These are phyloP conservation scores for Beroe forskalii DNA, from an alignment of 37 sponge, comb jelly and placozoan genomes.

Conservation along the genomic window DNA sequence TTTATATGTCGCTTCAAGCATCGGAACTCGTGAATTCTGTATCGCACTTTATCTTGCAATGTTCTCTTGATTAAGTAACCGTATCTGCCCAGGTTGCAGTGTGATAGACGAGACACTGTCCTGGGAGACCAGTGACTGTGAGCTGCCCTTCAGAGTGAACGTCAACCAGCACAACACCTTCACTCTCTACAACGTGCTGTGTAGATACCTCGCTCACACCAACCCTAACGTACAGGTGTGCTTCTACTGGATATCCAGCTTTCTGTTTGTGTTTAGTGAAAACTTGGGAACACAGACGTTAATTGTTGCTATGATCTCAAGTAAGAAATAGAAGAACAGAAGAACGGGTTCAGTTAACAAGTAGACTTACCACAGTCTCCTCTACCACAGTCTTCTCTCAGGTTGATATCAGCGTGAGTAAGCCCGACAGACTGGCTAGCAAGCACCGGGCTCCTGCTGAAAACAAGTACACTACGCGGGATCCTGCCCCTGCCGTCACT, in stretches of 20 bases:
- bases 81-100: constrained; percentile 17
- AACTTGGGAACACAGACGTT: no score
- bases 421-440: not conserved
- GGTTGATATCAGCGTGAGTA: not conserved
- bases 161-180: constrained; percentile 40
- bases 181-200: constrained; percentile 53
- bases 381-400: no score
- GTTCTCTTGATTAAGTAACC: no score
- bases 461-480: constrained; percentile 39
- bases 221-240: constrained; percentile 58
- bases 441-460: constrained; percentile 40
- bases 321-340: no score
- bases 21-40: no score
- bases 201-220: constrained; percentile 43
- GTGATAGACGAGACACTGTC: constrained; percentile 48
- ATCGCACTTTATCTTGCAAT: no score
- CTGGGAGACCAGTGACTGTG: constrained; percentile 32
- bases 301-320: no score
- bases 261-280: no score
- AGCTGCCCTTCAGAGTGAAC: not conserved
- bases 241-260: no score
- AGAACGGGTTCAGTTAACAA: no score
- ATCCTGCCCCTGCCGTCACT: not conserved
- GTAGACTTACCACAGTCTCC: no score
- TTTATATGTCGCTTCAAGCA: no score